A percentile compares a stretch with the other conserved stretches of the same genome.
Conservation (phyloP, 2,888 invertebrate genomes). For the Harpagoxenus sublaevis region DNA sequence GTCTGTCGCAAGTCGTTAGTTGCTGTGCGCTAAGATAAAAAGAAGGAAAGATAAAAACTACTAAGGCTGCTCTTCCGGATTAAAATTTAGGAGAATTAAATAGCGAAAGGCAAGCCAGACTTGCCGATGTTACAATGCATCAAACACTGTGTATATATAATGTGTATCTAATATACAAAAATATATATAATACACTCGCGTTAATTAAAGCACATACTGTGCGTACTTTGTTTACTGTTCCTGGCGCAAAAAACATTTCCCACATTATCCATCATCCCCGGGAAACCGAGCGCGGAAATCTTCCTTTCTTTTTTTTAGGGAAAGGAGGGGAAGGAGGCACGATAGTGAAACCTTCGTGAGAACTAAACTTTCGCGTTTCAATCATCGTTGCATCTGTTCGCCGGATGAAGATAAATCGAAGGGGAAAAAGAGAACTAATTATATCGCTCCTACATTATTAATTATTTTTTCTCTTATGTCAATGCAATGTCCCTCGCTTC, state of each 20-base stretch:
- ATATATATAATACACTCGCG: conserved; percentile 28
- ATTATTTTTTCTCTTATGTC: neutral
- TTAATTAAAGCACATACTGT: neutral
- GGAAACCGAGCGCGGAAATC: conserved; percentile 9
- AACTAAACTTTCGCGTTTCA: conserved; percentile 62
- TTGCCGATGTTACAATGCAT: neutral
- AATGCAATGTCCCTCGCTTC: neutral
- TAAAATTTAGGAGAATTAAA: conserved; percentile 40
- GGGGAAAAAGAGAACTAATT: neutral
- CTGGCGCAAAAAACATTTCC: conserved; percentile 4
- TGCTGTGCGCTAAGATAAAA: neutral
- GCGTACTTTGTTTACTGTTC: neutral
- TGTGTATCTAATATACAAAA: conserved; percentile 3
- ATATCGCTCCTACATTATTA: conserved; percentile 17
- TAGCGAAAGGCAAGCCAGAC: conserved; percentile 19
- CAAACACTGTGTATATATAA: conserved; percentile 22
- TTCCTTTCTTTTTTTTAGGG: neutral
- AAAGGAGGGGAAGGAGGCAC: too few species aligned
- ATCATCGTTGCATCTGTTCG: conserved; percentile 55
- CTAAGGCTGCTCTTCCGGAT: neutral
- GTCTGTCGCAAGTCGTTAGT: conserved; percentile 13
- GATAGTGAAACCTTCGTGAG: conserved; percentile 55
- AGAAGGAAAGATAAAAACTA: neutral
- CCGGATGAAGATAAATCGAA: conserved; percentile 18
- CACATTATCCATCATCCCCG: neutral